Evolutionary conservation across 2,888 invertebrate genomes (phyloP).

Genomic region (Cordylochernes scorpioides): DNA sequence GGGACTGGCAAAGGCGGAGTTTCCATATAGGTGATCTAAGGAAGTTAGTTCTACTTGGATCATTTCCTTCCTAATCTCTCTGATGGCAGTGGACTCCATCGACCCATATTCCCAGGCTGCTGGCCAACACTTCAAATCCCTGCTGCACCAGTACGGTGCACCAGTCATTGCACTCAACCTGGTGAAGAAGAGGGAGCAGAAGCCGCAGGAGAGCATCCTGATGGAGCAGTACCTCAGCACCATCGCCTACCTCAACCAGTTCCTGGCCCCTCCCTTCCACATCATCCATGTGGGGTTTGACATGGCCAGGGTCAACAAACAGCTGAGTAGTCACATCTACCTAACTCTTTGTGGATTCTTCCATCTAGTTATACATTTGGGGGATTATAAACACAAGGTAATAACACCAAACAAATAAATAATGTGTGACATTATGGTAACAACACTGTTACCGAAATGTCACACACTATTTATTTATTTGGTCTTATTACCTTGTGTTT

Average conservation of each 20-base stretch:
- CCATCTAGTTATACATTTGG: constrained; percentile 17
- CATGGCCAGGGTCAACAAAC: constrained; percentile 76
- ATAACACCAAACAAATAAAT: too few species aligned
- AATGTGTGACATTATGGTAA: too few species aligned
- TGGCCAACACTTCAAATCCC: constrained; percentile 49
- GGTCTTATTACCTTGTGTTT: too few species aligned
- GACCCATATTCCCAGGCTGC: constrained; percentile 69
- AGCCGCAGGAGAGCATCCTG: constrained; percentile 69
- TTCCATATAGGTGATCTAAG: too few species aligned
- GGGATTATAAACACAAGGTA: background rate
- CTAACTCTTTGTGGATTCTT: constrained; percentile 17
- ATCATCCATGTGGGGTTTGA: constrained; percentile 81
- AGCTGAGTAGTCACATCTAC: too few species aligned
- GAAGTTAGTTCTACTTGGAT: too few species aligned
- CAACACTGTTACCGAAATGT: too few species aligned
- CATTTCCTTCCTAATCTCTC: too few species aligned
- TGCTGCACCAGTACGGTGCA: constrained; percentile 57
- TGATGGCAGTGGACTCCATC: constrained; percentile 35
- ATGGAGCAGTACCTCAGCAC: constrained; percentile 59
- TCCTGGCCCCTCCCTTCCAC: constrained; percentile 53
- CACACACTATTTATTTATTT: too few species aligned
- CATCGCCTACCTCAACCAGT: constrained; percentile 79
- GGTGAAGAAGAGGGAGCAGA: constrained; percentile 79
- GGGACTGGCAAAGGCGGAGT: too few species aligned
- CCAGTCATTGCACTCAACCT: constrained; percentile 73